phyloP scores from a whole-genome alignment of 2,888 invertebrate genomes.

The Pasiphila rectangulata region DNA sequence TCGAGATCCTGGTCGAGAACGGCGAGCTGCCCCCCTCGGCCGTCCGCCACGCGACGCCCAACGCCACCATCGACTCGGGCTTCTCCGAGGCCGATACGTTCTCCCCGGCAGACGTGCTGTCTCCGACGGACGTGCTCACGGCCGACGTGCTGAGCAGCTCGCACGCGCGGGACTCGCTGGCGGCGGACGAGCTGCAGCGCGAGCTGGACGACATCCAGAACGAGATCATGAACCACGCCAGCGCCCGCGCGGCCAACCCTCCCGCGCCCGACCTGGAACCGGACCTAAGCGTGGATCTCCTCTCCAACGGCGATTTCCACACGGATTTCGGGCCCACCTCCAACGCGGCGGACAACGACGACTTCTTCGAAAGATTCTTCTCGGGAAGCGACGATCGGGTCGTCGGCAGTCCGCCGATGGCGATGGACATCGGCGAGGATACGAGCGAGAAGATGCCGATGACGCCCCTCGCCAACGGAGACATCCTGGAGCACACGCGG shows the following conservation, averaged over 20 bases:
- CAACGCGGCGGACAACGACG: conserved; percentile 58
- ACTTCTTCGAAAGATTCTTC: conserved; percentile 65
- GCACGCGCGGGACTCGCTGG: conserved; percentile 58
- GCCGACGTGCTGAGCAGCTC: conserved; percentile 58
- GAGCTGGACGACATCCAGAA: conserved; percentile 72
- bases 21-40: conserved; percentile 95
- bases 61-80: conserved; percentile 49
- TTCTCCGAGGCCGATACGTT: conserved; percentile 35
- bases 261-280: conserved; percentile 53
- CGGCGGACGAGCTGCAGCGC: conserved; percentile 66
- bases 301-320: conserved; percentile 56
- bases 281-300: conserved; percentile 53
- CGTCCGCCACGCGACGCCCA: conserved; percentile 83
- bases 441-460: conserved; percentile 59
- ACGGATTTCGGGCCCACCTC: conserved; percentile 62
- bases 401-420: conserved; percentile 51
- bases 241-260: conserved; percentile 40
- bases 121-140: conserved; percentile 58
- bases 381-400: conserved; percentile 51
- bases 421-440: conserved; percentile 67
- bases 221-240: conserved; percentile 64
- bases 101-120: conserved; percentile 48
- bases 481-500: conserved; percentile 63
- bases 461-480: conserved; percentile 66
- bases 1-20: conserved; percentile 95